Conservation (phyloP, 1,140 invertebrate species). For the Pseudomyrmex concolor region DNA sequence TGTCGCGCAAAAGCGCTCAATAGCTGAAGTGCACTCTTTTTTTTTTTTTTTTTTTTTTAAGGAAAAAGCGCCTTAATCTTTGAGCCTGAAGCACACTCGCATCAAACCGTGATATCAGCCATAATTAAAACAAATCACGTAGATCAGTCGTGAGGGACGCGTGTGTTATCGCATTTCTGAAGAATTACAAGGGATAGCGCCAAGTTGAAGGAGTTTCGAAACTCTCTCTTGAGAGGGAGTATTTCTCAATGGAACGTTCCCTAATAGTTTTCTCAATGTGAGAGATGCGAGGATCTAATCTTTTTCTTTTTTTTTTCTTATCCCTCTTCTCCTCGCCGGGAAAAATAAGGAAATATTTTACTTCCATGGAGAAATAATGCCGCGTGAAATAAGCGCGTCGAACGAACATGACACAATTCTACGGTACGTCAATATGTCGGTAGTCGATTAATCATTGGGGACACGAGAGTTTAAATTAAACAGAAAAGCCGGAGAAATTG, state of each 20-base stretch:
- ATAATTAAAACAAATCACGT: neutral
- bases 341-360: neutral
- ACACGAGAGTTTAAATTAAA: neutral
- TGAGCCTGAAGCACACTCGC: neutral
- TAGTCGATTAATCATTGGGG: slow-evolving; percentile 2
- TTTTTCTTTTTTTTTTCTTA: neutral
- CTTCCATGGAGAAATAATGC: neutral
- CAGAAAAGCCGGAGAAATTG: neutral
- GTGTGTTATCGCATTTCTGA: slow-evolving; percentile 20
- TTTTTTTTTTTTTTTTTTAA: slow-evolving; percentile 34
- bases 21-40: neutral
- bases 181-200: neutral
- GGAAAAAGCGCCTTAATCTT: slow-evolving; percentile 19
- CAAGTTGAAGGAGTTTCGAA: neutral
- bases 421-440: neutral
- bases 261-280: neutral
- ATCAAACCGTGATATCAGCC: neutral
- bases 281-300: neutral
- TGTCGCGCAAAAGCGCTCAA: slow-evolving; percentile 47
- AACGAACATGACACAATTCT: neutral
- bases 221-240: no score
- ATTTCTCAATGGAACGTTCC: no score
- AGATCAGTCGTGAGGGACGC: neutral
- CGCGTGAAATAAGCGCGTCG: neutral
- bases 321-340: no score